Conservation (phyloP, 2,888 invertebrate species). For the Enchytraeus crypticus region DNA sequence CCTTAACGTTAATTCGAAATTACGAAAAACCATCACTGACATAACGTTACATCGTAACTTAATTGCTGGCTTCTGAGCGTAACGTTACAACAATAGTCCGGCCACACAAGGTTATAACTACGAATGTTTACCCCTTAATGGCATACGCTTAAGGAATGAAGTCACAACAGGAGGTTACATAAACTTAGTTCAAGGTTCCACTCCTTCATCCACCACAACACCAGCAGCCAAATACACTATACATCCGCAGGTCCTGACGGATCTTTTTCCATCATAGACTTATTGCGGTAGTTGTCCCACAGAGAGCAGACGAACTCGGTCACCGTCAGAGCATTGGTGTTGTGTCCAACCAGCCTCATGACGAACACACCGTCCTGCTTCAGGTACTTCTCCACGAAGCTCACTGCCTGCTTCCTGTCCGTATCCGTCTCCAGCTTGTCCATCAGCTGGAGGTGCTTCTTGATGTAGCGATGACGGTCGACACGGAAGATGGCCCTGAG, state of each 20-base stretch:
- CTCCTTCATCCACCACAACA: too few relatives aligned
- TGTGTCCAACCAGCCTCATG: constrained; percentile 45
- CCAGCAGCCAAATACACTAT: too few relatives aligned
- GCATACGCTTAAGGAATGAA: too few relatives aligned
- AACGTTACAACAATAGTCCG: too few relatives aligned
- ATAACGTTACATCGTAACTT: too few relatives aligned
- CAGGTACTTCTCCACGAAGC: constrained; percentile 46
- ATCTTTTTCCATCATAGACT: constrained; percentile 10
- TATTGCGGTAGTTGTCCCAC: constrained; percentile 42
- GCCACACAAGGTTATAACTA: too few relatives aligned
- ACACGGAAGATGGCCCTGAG: constrained; percentile 22
- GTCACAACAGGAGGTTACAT: too few relatives aligned
- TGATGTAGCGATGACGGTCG: constrained; percentile 26
- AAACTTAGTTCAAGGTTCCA: too few relatives aligned
- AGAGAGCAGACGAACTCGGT: constrained; percentile 46
- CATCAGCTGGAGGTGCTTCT: constrained; percentile 28
- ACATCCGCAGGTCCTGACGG: not conserved
- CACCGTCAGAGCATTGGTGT: constrained; percentile 48
- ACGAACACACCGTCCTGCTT: constrained; percentile 48
- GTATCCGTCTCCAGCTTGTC: constrained; percentile 14
- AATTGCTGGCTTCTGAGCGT: too few relatives aligned
- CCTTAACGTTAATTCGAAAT: too few relatives aligned
- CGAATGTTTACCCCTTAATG: too few relatives aligned
- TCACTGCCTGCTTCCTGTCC: constrained; percentile 20
- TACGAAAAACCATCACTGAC: too few relatives aligned